Percentiles rank a stretch among this genome's conserved stretches.
phyloP scores from a whole-genome alignment of 37 sponge, comb jelly and placozoan species.

The Chondrilla cf. caribensis region DNA sequence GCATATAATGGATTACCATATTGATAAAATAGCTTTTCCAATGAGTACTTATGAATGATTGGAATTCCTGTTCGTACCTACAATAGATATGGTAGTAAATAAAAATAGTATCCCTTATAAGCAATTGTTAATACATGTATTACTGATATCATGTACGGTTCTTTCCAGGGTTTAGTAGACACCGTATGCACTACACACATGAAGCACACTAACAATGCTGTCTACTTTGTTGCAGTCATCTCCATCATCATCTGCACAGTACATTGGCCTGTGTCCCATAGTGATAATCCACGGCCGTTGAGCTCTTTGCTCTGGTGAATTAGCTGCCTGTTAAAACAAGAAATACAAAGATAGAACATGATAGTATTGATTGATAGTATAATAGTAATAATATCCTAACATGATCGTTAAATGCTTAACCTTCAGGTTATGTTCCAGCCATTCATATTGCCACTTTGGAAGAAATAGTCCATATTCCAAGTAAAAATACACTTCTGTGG shows the following conservation, averaged over 20 bases:
- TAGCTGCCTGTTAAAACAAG: background rate
- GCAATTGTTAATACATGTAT: background rate
- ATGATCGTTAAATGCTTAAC: background rate
- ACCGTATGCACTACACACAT: background rate
- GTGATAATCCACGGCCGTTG: constrained; percentile 59
- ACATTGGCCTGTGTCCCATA: constrained; percentile 62
- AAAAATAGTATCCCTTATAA: too few relatives aligned
- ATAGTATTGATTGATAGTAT: background rate
- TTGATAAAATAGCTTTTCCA: constrained; percentile 22
- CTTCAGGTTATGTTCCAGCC: constrained; percentile 51
- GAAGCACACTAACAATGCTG: constrained; percentile 24
- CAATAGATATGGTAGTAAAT: background rate
- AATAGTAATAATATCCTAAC: background rate
- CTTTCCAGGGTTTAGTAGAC: too few relatives aligned
- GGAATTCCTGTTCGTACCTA: constrained; percentile 16
- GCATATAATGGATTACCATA: too few relatives aligned
- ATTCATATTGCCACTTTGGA: constrained; percentile 29
- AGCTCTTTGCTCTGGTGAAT: constrained; percentile 19
- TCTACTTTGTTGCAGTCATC: constrained; percentile 47
- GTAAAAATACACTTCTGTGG: constrained; percentile 54
- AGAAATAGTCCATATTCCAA: constrained; percentile 18
- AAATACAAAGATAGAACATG: background rate
- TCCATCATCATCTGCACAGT: constrained; percentile 43
- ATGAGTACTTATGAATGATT: background rate
- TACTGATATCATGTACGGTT: background rate